A percentile compares a stretch with the other conserved stretches of the same genome.
Conservation (phyloP, 2,797 vertebrate species). For the Oryzias dopingdopingensis region DNA sequence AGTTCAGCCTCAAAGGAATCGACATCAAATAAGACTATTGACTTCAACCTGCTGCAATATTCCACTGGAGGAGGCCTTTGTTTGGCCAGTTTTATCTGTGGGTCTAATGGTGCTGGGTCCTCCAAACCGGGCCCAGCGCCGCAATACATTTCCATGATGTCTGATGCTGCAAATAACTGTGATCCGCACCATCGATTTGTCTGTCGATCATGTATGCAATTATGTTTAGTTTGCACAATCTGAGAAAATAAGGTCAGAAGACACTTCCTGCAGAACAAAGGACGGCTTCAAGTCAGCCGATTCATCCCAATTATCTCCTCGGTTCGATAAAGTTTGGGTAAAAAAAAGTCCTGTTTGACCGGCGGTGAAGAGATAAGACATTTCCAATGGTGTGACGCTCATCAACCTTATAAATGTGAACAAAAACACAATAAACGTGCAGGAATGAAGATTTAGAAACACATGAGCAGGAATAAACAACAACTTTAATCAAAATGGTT, state of each 20-base stretch:
- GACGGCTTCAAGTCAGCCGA: not conserved
- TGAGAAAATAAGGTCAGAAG: not conserved
- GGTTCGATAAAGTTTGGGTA: not conserved
- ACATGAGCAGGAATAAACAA: no score
- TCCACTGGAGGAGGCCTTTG: slow-evolving; percentile 44
- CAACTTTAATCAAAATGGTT: no score
- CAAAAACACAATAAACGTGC: no score
- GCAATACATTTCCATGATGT: slow-evolving; percentile 10
- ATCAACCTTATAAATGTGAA: no score
- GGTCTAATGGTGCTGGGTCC: slow-evolving; percentile 10
- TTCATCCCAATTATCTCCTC: not conserved
- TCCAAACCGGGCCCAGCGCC: slow-evolving; percentile 15
- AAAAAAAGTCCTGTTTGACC: not conserved
- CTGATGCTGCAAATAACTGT: slow-evolving; percentile 21
- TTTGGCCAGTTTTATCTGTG: slow-evolving; percentile 41
- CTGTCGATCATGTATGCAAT: slow-evolving; percentile 16
- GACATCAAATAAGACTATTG: slow-evolving; percentile 63
- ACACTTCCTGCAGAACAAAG: not conserved
- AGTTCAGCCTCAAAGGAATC: slow-evolving; percentile 58
- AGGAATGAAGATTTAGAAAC: no score
- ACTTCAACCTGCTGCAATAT: slow-evolving; percentile 43
- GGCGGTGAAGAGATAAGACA: no score
- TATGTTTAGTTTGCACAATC: slow-evolving; percentile 12
- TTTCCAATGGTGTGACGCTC: no score
- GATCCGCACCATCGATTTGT: slow-evolving; percentile 8